These are phyloP conservation scores for Sisyra nigra DNA, from an alignment of 2,888 invertebrate species.

Conservation along the genomic window DNA sequence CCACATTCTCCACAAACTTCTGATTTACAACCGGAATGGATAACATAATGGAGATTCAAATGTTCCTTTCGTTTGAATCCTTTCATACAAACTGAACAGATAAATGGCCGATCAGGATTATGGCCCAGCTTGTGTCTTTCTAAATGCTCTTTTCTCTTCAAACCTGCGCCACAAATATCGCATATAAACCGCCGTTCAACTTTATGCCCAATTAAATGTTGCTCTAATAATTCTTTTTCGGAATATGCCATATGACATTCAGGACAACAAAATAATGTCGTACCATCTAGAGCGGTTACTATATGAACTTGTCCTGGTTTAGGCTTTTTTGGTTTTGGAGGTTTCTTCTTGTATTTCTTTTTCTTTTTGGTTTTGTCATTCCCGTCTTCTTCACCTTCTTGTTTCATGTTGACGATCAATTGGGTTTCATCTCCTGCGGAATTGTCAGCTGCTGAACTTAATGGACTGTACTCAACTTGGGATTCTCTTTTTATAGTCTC, in stretches of 20 bases:
- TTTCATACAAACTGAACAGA: constrained; percentile 61
- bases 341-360: constrained; percentile 68
- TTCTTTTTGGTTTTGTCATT: constrained; percentile 41
- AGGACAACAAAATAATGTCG: constrained; percentile 60
- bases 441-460: constrained; percentile 24
- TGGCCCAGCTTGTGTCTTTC: constrained; percentile 66
- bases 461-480: constrained; percentile 28
- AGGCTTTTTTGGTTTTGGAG: constrained; percentile 60
- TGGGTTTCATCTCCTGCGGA: constrained; percentile 16
- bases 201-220: constrained; percentile 60
- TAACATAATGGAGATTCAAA: constrained; percentile 66
- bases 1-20: constrained; percentile 60
- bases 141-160: constrained; percentile 64
- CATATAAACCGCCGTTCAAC: constrained; percentile 65
- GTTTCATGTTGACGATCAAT: constrained; percentile 24
- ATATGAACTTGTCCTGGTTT: constrained; percentile 66
- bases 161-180: constrained; percentile 58
- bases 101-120: constrained; percentile 65
- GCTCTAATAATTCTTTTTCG: constrained; percentile 62
- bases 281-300: constrained; percentile 56
- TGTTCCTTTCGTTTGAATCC: constrained; percentile 71
- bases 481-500: constrained; percentile 35
- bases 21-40: constrained; percentile 71
- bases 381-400: constrained; percentile 24
- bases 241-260: constrained; percentile 72